Base-by-base conservation (phyloP, 2,797 vertebrate species). In the Helostoma temminkii region DNA sequence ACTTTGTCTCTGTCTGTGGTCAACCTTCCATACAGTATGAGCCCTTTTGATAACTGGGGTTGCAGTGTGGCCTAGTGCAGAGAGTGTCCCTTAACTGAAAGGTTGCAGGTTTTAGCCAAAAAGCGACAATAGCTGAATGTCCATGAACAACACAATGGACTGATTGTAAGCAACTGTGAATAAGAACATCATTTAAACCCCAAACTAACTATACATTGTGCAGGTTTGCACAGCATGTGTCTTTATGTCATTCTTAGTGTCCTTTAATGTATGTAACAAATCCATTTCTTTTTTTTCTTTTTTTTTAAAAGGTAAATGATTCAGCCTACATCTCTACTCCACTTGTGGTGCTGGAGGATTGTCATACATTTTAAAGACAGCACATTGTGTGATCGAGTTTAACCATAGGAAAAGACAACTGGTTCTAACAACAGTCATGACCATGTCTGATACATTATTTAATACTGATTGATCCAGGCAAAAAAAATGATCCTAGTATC, bases 131-230 rank as follows among this genome's bases (percentile, higher is more conserved):
- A 55, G 14, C 26, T 8, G 9, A 6, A n/a, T 48, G 72, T 66
- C 72, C 64, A 66, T 79, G 76, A 73, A 21, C 15, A 24, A 43
- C 41, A 54, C 22, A 32, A 26, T 42, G 26, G 53, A 41, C 28
- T 10, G 7, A 16, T 16, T 54, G 25, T 43, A 25, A 52, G 39
- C 52, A 42, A 41, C 24, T 55, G 43, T 60, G 19, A 69, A 52
- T 46, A 53, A 64, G 34, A 66, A 4, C 39, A 24, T 57, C 28
- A 15, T 50, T 60, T 65, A 32, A 71, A 53, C 28, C 26, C 30
- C 15, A 32, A 54, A 62, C 41, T 26, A 54, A 62, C 41, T 26
- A 18, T 67, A 53, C 41, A 52, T 53, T 47, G 66, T 42, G 26
- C 34, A 45, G 57, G 64, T 69, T 57, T 55, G 55, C 11, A 18